phyloP scores from a whole-genome alignment of 2,797 vertebrate genomes.

The Remorina albescens region DNA sequence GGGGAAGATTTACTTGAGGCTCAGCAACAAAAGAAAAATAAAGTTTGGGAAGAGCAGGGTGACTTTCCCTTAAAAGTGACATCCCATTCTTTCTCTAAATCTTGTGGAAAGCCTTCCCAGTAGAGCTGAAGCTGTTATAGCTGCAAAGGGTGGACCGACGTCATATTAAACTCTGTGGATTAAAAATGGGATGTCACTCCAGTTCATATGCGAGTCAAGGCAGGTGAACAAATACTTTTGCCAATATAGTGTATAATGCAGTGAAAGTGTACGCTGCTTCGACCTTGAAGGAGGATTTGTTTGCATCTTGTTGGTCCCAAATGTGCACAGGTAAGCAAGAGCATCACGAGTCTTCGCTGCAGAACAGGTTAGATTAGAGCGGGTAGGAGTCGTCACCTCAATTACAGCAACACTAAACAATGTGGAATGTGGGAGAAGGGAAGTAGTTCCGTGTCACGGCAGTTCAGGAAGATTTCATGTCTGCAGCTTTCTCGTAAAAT shows the following conservation, averaged over 20 bases:
- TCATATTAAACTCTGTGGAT: too few relatives aligned
- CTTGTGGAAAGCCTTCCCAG: too few relatives aligned
- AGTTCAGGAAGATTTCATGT: not conserved
- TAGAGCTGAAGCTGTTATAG: too few relatives aligned
- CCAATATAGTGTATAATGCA: not conserved
- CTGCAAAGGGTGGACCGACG: too few relatives aligned
- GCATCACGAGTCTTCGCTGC: not conserved
- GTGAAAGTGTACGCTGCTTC: not conserved
- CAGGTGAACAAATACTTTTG: too few relatives aligned
- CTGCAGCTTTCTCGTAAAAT: not conserved
- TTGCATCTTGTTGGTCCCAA: not conserved
- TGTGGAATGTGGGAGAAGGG: not conserved
- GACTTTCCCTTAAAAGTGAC: conserved; percentile 1
- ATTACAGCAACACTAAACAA: conserved; percentile 12
- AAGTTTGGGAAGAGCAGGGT: not conserved
- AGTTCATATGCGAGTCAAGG: too few relatives aligned
- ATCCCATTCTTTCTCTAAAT: too few relatives aligned
- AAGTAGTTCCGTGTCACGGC: too few relatives aligned
- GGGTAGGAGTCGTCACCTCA: conserved; percentile 27
- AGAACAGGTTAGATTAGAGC: conserved; percentile 17
- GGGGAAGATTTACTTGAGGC: not conserved
- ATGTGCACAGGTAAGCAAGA: conserved; percentile 26
- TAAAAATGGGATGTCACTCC: too few relatives aligned
- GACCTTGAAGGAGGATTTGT: conserved; percentile 24
- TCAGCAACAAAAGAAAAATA: conserved; percentile 9